phyloP scores from a whole-genome alignment of 2,888 invertebrate species.

The Drosophila vallismaia region DNA sequence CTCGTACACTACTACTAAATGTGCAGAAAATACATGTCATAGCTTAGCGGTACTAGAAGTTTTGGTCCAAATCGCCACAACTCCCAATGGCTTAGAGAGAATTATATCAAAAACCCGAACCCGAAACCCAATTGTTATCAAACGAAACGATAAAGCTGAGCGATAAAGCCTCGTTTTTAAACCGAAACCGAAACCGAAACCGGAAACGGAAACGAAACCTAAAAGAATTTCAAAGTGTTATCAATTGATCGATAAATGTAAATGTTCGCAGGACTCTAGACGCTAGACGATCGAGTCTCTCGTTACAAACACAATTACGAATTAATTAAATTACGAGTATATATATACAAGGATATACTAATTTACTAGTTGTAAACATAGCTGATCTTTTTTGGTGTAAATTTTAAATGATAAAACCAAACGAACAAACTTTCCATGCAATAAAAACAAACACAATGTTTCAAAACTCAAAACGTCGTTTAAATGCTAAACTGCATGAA shows the following conservation, averaged over 20 bases:
- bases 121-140: slow-evolving; percentile 37
- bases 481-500: slow-evolving; percentile 64
- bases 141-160: slow-evolving; percentile 4
- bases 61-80: not conserved
- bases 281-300: slow-evolving; percentile 15
- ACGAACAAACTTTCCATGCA: slow-evolving; percentile 47
- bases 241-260: slow-evolving; percentile 36
- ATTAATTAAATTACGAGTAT: slow-evolving; percentile 32
- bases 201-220: slow-evolving; percentile 5
- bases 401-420: slow-evolving; percentile 58
- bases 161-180: slow-evolving; percentile 14
- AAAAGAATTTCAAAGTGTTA: slow-evolving; percentile 47
- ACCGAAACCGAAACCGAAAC: slow-evolving; percentile 1
- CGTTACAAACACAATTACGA: slow-evolving; percentile 42
- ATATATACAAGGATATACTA: slow-evolving; percentile 45
- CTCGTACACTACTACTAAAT: slow-evolving; percentile 13
- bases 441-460: slow-evolving; percentile 42
- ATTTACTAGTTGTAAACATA: slow-evolving; percentile 67
- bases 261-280: slow-evolving; percentile 24
- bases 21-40: slow-evolving; percentile 68
- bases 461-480: slow-evolving; percentile 56
- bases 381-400: slow-evolving; percentile 71
- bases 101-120: slow-evolving; percentile 20
- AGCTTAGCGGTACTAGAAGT: slow-evolving; percentile 38
- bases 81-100: slow-evolving; percentile 4